Base-by-base conservation (phyloP, 1,140 invertebrate genomes). In the Drosophila mayri region DNA sequence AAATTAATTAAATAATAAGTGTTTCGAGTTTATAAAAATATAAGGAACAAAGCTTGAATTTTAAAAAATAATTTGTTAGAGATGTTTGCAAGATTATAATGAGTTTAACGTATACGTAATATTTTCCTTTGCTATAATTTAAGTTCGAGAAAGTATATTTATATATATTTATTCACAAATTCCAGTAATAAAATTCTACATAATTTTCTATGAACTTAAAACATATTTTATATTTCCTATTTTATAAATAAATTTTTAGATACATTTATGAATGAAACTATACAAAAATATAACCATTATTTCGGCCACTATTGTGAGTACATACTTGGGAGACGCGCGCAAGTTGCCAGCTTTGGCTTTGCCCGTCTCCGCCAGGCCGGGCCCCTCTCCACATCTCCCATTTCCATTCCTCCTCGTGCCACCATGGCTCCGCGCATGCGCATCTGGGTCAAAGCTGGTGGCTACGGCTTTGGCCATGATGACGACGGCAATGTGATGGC, bases 311-410 rank as follows among this genome's bases (percentile, higher is more conserved):
- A 64, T 14, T 62, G 62, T 62, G 11, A 41, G 57, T 32, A 50
- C 38, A 59, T 66, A 81, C 57, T 52, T 73, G 71, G 80, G 80
- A 67, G 68, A 41, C 50, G 68, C 25, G 67, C 68, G n/a, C 77
- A 86, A 59, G 73, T 67, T 86, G 77, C 82, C 82, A 85, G 82
- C 81, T 85, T 85, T 81, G 82, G 82, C 57, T 60, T 79, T 68
- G 57, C 55, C 68, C 55, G 37, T 67, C 41, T 52, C 46, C 40
- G 38, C 41, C 46, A 40, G 43, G 61, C 60, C 32, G 20, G 6
- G 12, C 18, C 41, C 11, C 68, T 18, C 68, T 18, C 32, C 44
- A 41, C 35, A 2, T 54, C 52, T 3, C 8, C 52, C 52, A 38
- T 54, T 41, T 38, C 14, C 49, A 55, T 41, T 16, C 52, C 52